Evolutionary conservation across 2,113 vertebrate genomes (phyloP).

Genomic region (Copsychus sechellarum): DNA sequence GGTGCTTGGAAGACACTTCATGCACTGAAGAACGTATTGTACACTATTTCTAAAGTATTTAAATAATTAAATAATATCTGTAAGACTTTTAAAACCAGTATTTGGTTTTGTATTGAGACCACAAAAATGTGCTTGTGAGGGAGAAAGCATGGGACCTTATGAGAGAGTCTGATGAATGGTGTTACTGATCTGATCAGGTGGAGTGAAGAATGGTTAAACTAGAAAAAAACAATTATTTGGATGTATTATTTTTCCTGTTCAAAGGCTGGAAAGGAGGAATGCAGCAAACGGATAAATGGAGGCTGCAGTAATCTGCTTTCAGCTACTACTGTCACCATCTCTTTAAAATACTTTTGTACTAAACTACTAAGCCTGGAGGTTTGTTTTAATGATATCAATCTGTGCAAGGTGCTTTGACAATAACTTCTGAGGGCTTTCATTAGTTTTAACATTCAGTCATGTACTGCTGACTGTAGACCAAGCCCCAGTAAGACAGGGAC

Average conservation of each 20-base stretch:
- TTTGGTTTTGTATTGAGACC: not conserved
- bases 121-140: not conserved
- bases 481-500: not conserved
- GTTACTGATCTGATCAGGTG: not conserved
- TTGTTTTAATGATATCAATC: not conserved
- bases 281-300: not conserved
- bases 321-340: not conserved
- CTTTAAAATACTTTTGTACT: slow-evolving; percentile 30
- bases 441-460: not conserved
- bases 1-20: not conserved
- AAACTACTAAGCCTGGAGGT: not conserved
- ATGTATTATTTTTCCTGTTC: not conserved
- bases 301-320: not conserved
- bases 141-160: not conserved
- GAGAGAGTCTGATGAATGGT: not conserved
- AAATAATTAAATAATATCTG: not conserved
- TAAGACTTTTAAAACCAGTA: not conserved
- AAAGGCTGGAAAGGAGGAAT: not conserved
- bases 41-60: not conserved
- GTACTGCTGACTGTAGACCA: not conserved
- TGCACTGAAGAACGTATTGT: not conserved
- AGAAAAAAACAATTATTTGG: not conserved
- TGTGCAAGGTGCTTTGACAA: not conserved
- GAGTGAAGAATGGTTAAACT: not conserved
- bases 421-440: slow-evolving; percentile 27